Evolutionary conservation across 2,797 vertebrate genomes (phyloP).

Genomic region (Enteromius anoplus): DNA sequence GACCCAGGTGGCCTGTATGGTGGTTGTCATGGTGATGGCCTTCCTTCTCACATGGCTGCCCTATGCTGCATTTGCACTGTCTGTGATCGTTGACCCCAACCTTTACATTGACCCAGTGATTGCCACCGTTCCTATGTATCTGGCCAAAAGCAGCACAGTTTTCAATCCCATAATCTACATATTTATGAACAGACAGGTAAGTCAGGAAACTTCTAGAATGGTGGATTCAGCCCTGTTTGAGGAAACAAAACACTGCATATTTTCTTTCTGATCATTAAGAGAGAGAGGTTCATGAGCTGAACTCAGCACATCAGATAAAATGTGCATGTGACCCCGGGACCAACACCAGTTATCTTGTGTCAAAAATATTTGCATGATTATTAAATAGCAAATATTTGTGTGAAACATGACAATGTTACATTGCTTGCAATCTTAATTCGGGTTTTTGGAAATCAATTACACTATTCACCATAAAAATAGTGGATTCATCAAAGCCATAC

Average conservation of each 20-base stretch:
- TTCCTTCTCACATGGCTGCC: conserved; percentile 87
- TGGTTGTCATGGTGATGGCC: conserved; percentile 84
- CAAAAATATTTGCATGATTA: background rate
- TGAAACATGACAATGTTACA: background rate
- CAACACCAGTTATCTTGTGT: background rate
- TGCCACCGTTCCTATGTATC: conserved; percentile 71
- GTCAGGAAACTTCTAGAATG: background rate
- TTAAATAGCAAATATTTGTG: background rate
- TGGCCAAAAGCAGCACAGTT: conserved; percentile 77
- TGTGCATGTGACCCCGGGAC: background rate
- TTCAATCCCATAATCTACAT: conserved; percentile 81
- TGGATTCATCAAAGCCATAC: background rate
- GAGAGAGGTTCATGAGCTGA: background rate
- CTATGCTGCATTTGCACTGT: conserved; percentile 79
- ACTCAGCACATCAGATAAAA: background rate
- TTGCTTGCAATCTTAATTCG: background rate
- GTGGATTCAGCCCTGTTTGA: background rate
- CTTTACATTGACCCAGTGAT: conserved; percentile 73
- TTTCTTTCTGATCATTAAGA: background rate
- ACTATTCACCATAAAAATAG: background rate
- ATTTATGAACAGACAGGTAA: conserved; percentile 79
- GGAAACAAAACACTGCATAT: background rate
- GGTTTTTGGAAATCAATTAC: background rate
- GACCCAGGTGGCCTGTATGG: conserved; percentile 83
- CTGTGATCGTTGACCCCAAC: conserved; percentile 67